Conservation (phyloP, 2,113 vertebrate genomes). For the Aldabrachelys gigantea region DNA sequence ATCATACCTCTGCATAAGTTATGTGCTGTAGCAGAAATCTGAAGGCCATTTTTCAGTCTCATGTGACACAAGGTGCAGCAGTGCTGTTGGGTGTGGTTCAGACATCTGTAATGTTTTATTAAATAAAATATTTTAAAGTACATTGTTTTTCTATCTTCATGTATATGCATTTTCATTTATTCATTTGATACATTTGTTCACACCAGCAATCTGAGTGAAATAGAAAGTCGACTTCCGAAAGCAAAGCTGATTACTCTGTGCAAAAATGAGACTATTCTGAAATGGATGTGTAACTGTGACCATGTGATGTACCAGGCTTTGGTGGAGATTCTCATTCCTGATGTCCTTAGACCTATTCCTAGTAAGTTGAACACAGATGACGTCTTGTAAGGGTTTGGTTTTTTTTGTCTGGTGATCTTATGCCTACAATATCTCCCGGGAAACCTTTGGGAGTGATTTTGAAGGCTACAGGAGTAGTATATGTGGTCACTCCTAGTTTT, state of each 20-base stretch:
- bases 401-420: slow-evolving; percentile 43
- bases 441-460: slow-evolving; percentile 38
- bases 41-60: slow-evolving; percentile 31
- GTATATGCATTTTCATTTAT: slow-evolving; percentile 68
- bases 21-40: slow-evolving; percentile 19
- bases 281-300: slow-evolving; percentile 89
- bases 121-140: slow-evolving; percentile 69
- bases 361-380: slow-evolving; percentile 80
- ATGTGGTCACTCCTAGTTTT: slow-evolving; percentile 33
- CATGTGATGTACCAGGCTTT: slow-evolving; percentile 89
- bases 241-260: slow-evolving; percentile 85
- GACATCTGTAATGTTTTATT: slow-evolving; percentile 61
- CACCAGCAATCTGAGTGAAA: slow-evolving; percentile 86
- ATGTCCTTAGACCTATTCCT: slow-evolving; percentile 90
- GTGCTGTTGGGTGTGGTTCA: slow-evolving; percentile 47
- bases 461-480: background rate
- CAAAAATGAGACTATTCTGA: slow-evolving; percentile 86
- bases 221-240: slow-evolving; percentile 88
- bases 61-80: slow-evolving; percentile 15
- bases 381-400: slow-evolving; percentile 53
- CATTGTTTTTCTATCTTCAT: slow-evolving; percentile 72
- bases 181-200: slow-evolving; percentile 75
- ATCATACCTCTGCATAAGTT: slow-evolving; percentile 46
- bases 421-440: slow-evolving; percentile 35
- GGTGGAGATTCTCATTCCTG: slow-evolving; percentile 88